These are phyloP conservation scores for Campylorhamphus procurvoides DNA, from an alignment of 2,113 vertebrate species.

Conservation along the genomic window DNA sequence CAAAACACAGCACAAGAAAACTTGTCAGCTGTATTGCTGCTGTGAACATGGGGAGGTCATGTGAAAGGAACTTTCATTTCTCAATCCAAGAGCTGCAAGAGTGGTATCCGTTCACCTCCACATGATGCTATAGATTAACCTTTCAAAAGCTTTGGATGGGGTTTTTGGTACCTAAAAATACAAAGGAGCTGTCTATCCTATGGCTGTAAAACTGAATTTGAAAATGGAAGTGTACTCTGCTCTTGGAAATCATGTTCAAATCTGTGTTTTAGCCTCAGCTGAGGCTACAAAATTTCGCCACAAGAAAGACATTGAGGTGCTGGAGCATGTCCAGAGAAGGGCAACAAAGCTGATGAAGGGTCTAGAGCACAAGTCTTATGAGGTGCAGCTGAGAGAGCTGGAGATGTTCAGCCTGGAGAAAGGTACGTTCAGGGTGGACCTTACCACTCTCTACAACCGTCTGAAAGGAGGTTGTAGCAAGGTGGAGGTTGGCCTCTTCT, in stretches of 20 bases:
- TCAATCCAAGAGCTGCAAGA: neutral
- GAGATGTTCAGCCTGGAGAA: neutral
- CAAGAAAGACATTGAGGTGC: neutral
- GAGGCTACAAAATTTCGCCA: neutral
- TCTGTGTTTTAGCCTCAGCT: neutral
- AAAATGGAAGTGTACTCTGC: neutral
- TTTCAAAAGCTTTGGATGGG: neutral
- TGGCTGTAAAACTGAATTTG: neutral
- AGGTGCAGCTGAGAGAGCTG: neutral
- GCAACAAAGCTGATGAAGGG: neutral
- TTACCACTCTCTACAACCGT: neutral
- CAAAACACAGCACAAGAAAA: neutral
- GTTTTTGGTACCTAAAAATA: neutral
- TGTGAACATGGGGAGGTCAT: neutral
- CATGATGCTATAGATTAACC: neutral
- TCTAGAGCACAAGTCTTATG: neutral
- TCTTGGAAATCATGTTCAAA: neutral
- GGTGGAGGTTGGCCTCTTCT: neutral
- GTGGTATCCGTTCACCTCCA: neutral
- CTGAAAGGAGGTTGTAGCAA: neutral
- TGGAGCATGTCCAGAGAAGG: neutral
- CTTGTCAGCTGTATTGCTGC: neutral
- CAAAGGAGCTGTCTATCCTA: neutral
- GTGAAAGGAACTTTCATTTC: neutral
- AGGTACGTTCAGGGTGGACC: neutral